Conservation (phyloP, 1,140 invertebrate genomes). For the Adelges cooleyi region DNA sequence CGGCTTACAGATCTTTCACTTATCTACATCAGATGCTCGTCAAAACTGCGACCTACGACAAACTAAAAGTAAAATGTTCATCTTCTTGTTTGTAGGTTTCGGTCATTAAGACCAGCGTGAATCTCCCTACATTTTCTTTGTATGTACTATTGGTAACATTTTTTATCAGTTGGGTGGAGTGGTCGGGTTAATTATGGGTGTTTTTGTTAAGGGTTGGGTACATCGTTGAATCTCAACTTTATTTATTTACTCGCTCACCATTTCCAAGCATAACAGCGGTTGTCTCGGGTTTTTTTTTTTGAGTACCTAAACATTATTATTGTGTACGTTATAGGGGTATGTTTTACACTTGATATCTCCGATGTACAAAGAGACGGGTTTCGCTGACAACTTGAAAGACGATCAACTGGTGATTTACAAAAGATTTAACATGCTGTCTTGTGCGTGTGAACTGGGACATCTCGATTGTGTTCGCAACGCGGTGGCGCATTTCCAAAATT, state of each 20-base stretch:
- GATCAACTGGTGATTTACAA: constrained; percentile 53
- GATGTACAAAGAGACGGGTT: constrained; percentile 54
- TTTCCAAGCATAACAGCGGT: too few relatives aligned
- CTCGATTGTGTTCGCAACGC: constrained; percentile 56
- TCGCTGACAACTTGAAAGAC: constrained; percentile 48
- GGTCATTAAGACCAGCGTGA: too few relatives aligned
- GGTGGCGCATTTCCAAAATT: constrained; percentile 54
- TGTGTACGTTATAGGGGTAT: constrained; percentile 51
- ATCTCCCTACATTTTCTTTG: too few relatives aligned
- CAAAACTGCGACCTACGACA: constrained; percentile 56
- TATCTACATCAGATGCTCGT: constrained; percentile 63
- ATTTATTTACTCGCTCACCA: too few relatives aligned
- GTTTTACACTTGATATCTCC: constrained; percentile 49
- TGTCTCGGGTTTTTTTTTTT: not conserved
- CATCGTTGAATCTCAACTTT: too few relatives aligned
- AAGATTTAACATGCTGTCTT: constrained; percentile 53
- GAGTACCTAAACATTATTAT: too few relatives aligned
- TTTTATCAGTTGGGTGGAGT: too few relatives aligned
- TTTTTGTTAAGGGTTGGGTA: too few relatives aligned
- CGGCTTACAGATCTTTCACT: constrained; percentile 53
- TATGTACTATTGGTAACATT: too few relatives aligned
- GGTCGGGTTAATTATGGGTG: too few relatives aligned
- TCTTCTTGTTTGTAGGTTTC: not conserved
- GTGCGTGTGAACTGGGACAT: constrained; percentile 58
- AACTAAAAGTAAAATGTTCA: constrained; percentile 53